Evolutionary conservation across 92 coral and sea anemone genomes (phyloP), one percentile per base, ranked within the genome.

Genomic region (Pocillopora grandis): DNA sequence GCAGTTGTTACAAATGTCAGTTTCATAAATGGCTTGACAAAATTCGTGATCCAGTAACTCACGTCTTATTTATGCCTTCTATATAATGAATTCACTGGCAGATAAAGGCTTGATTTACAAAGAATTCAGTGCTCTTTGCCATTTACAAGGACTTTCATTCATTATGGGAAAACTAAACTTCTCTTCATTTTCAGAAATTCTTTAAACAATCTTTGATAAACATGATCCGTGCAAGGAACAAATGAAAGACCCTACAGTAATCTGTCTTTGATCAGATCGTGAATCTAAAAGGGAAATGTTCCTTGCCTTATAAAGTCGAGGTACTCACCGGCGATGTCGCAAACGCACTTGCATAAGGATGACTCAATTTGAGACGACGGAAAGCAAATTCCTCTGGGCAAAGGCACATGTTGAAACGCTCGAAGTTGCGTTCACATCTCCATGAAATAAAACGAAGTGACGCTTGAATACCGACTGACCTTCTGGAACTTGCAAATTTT

Each of bases 281-380:
- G 57, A 18, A 70, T 16, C 31, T 70, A n/a, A 16, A 35, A 70
- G 18, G 55, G 15, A 59, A 59, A 23, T 49, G 14, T 75, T 58
- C 78, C 6, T 56, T 13, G 57, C 23, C 21, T 17, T 75, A 13
- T 27, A 57, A 36, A 63, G 17, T 67, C 48, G 13, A 31, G 1
- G 48, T n/a, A 72, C 98, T 90, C 86, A 94, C 98, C 93, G 98
- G 96, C 19, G 98, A 96, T 6, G 98, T 94, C 10, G 98, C 84
- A 71, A 96, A 94, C 5, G 95, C 98, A 37, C 89, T 88, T 12
- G 84, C 90, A 55, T 88, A 88, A 3, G 95, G 96, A 62, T 89
- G 95, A 48, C 90, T 60, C 5, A 92, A 88, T 65, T 73, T 87
- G 2, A 96, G 67, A 21, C 88, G 87, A 58, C 88, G 82, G 36